Evolutionary conservation across 2,797 vertebrate genomes (phyloP).

Genomic region (Epinephelus coioides): DNA sequence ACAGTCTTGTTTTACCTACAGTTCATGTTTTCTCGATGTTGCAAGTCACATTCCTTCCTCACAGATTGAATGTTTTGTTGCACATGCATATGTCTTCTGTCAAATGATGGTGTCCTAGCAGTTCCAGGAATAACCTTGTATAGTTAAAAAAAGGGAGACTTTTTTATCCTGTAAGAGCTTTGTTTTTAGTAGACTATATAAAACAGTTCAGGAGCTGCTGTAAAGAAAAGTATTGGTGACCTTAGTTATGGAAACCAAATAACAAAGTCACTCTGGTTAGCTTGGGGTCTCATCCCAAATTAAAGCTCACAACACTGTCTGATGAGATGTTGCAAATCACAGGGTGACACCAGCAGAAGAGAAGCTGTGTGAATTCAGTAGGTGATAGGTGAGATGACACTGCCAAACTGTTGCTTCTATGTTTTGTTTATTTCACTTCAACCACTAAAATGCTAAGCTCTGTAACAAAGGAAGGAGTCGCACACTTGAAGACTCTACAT

Average conservation of each 20-base stretch:
- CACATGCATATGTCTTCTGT: constrained; percentile 43
- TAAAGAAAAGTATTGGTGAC: constrained; percentile 30
- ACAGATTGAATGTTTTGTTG: constrained; percentile 60
- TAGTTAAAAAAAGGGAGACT: constrained; percentile 41
- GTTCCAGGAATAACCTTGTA: constrained; percentile 26
- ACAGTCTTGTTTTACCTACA: constrained; percentile 51
- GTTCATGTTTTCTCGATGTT: constrained; percentile 45
- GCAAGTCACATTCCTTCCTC: constrained; percentile 54
- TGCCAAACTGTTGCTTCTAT: constrained; percentile 75
- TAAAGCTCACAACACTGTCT: constrained; percentile 21
- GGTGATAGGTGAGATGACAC: constrained; percentile 66
- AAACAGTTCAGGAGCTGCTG: constrained; percentile 55
- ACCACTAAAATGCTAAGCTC: constrained; percentile 50
- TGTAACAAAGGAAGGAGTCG: constrained; percentile 36
- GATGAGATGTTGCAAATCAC: constrained; percentile 32
- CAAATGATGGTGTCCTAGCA: constrained; percentile 14
- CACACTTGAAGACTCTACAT: constrained; percentile 37
- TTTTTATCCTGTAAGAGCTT: constrained; percentile 52
- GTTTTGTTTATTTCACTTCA: constrained; percentile 59
- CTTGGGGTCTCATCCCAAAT: constrained; percentile 38
- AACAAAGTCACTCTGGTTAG: constrained; percentile 39
- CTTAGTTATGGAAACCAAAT: constrained; percentile 50
- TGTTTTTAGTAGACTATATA: constrained; percentile 55
- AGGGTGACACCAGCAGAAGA: constrained; percentile 46
- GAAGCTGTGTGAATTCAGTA: constrained; percentile 49